Percentiles rank a stretch among this genome's conserved stretches.
These are phyloP conservation scores for Triops cancriformis DNA, from an alignment of 1,140 invertebrate genomes.

Conservation along the genomic window DNA sequence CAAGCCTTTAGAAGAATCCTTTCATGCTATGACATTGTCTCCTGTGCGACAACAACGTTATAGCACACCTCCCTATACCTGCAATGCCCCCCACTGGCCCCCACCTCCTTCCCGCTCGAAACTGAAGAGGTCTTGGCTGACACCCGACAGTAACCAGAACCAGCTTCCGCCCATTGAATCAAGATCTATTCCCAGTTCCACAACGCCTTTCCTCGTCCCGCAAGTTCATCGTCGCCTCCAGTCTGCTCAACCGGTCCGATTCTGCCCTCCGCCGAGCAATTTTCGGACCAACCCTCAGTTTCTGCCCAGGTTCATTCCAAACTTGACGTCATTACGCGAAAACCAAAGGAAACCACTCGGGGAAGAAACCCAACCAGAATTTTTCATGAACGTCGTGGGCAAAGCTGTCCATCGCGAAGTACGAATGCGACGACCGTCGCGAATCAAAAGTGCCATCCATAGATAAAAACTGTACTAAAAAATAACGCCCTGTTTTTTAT, in stretches of 20 bases:
- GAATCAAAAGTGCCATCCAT: neutral
- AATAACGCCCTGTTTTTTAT: neutral
- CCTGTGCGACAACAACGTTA: neutral
- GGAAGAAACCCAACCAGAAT: neutral
- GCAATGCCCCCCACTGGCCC: neutral
- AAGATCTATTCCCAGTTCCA: neutral
- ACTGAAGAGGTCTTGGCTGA: neutral
- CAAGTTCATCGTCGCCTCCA: neutral
- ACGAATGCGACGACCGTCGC: neutral
- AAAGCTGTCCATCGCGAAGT: neutral
- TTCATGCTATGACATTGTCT: neutral
- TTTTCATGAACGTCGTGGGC: neutral
- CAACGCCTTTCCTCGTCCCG: neutral
- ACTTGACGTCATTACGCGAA: neutral
- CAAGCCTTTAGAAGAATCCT: neutral
- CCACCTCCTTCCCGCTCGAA: neutral
- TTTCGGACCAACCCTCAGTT: neutral
- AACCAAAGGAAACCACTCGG: neutral
- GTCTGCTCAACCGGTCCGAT: neutral
- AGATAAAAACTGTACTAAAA: neutral
- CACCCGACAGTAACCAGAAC: neutral
- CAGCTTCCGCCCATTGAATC: constrained; percentile 3
- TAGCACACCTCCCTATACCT: neutral
- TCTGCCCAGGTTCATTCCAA: neutral
- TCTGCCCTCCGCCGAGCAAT: neutral